Evolutionary conservation across 2,888 invertebrate genomes (phyloP).

Genomic region (Leptopterna dolabrata): DNA sequence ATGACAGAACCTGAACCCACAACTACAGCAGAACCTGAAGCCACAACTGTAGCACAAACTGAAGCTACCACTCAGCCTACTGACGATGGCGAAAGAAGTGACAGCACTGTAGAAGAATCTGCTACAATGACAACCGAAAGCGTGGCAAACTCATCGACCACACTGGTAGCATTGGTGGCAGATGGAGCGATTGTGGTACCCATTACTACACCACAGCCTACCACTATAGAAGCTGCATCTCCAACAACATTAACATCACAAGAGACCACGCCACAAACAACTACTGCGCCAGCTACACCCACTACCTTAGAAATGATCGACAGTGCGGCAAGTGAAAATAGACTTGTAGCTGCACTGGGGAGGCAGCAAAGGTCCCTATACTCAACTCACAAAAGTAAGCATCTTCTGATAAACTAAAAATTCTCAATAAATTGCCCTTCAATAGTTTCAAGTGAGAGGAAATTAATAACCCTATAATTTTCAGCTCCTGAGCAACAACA

Average conservation of each 20-base stretch:
- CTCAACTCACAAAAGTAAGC: conserved; percentile 39
- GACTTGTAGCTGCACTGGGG: not conserved
- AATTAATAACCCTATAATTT: not conserved
- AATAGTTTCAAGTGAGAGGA: too few relatives aligned
- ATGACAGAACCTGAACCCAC: not conserved
- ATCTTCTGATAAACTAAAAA: not conserved
- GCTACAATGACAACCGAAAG: not conserved
- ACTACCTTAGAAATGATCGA: conserved; percentile 43
- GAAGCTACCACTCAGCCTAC: not conserved
- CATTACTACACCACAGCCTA: not conserved
- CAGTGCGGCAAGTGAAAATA: conserved; percentile 46
- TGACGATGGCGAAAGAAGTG: not conserved
- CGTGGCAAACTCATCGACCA: not conserved
- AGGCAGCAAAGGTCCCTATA: conserved; percentile 30
- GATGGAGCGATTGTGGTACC: not conserved
- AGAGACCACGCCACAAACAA: conserved; percentile 33
- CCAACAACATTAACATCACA: not conserved
- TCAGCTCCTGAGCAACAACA: conserved; percentile 54
- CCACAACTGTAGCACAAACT: too few relatives aligned
- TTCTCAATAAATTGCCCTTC: too few relatives aligned
- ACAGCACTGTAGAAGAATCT: not conserved
- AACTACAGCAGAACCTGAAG: too few relatives aligned
- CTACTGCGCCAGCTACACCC: conserved; percentile 41
- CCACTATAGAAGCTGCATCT: conserved; percentile 54
- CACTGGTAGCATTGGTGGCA: not conserved